Percentiles rank a stretch among this genome's conserved stretches.
These are phyloP conservation scores for Shargacucullia verbasci DNA, from an alignment of 2,888 invertebrate species.

Conservation along the genomic window DNA sequence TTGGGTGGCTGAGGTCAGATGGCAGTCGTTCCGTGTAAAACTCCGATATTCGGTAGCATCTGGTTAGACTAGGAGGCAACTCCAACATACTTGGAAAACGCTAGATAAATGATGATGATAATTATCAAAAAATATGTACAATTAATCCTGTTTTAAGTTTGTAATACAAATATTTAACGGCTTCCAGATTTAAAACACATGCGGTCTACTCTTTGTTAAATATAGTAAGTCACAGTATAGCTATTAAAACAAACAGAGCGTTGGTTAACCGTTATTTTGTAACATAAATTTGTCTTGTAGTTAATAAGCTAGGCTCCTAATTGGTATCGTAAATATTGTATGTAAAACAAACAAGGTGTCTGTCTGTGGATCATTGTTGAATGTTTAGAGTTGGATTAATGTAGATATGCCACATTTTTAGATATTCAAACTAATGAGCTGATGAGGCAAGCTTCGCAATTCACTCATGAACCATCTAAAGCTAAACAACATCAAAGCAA, in stretches of 20 bases:
- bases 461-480: too few species aligned
- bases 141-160: slow-evolving; percentile 34
- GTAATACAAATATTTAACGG: slow-evolving; percentile 22
- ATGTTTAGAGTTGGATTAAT: slow-evolving; percentile 52
- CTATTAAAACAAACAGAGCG: slow-evolving; percentile 70
- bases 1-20: too few species aligned
- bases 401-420: slow-evolving; percentile 32
- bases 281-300: slow-evolving; percentile 76
- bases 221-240: slow-evolving; percentile 69
- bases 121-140: slow-evolving; percentile 23
- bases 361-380: slow-evolving; percentile 60
- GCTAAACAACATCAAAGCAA: too few species aligned
- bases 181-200: slow-evolving; percentile 48
- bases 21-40: too few species aligned
- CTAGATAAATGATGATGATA: slow-evolving; percentile 24
- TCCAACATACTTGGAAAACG: slow-evolving; percentile 9
- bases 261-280: slow-evolving; percentile 67
- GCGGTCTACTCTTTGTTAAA: slow-evolving; percentile 50
- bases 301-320: slow-evolving; percentile 82
- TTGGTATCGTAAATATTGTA: slow-evolving; percentile 82
- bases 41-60: too few species aligned
- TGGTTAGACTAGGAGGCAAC: too few species aligned
- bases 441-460: too few species aligned
- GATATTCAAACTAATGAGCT: neutral
- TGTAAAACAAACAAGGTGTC: slow-evolving; percentile 81